Conservation (phyloP, 2,797 vertebrate genomes). For the Acanthis flammea region DNA sequence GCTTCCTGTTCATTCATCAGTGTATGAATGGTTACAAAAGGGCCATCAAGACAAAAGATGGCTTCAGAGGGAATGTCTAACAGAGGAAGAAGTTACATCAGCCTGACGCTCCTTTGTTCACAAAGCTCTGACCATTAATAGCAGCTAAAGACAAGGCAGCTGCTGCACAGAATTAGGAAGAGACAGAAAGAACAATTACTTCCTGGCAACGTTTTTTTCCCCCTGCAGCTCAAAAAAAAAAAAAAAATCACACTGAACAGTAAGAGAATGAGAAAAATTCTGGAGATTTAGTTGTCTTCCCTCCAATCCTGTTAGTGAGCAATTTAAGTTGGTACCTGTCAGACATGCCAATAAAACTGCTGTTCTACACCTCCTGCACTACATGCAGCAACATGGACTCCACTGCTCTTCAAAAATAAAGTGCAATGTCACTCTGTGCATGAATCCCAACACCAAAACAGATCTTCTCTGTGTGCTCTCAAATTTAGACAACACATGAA, state of each 20-base stretch:
- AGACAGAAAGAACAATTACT: conserved; percentile 59
- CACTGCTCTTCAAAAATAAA: background rate
- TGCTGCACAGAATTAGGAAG: conserved; percentile 61
- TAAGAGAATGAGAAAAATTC: background rate
- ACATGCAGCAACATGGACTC: background rate
- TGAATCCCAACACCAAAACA: background rate
- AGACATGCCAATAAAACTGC: background rate
- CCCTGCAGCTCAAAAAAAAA: background rate
- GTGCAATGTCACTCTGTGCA: background rate
- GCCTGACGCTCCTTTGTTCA: conserved; percentile 37
- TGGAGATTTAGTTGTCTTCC: background rate
- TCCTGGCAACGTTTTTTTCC: conserved; percentile 15
- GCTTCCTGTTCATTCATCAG: conserved; percentile 65
- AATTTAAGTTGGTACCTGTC: background rate
- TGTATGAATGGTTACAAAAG: conserved; percentile 49
- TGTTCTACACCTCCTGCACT: background rate
- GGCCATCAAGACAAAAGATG: conserved; percentile 53
- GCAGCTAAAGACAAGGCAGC: conserved; percentile 52
- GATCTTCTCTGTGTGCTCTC: background rate
- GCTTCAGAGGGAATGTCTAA: conserved; percentile 48
- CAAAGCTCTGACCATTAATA: conserved; percentile 55
- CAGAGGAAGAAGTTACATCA: conserved; percentile 59
- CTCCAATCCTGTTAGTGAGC: background rate
- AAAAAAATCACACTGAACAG: background rate
- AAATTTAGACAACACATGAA: background rate